Evolutionary conservation across 2,888 invertebrate genomes (phyloP).

Genomic region (Eustalomyia histrio): DNA sequence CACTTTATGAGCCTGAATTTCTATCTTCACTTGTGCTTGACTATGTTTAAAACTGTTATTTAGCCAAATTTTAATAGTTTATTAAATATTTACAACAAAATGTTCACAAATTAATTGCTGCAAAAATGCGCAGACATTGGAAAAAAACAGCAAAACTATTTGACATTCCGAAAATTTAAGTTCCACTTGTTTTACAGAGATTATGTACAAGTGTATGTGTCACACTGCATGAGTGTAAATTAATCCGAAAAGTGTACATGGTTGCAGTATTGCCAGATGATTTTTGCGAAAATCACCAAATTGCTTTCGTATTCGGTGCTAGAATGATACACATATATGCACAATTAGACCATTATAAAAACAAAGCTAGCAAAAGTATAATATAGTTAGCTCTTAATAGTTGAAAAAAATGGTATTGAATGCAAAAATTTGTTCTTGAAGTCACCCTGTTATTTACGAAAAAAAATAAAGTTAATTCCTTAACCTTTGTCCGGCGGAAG

Average conservation of each 20-base stretch:
- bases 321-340: too few species aligned
- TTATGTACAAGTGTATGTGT: not conserved
- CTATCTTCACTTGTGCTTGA: not conserved
- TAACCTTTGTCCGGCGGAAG: too few species aligned
- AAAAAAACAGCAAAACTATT: slow-evolving; percentile 65
- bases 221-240: not conserved
- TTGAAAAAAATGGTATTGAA: too few species aligned
- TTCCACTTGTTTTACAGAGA: slow-evolving; percentile 38
- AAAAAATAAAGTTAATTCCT: too few species aligned
- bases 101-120: slow-evolving; percentile 65
- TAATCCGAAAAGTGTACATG: slow-evolving; percentile 16
- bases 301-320: too few species aligned
- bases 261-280: not conserved
- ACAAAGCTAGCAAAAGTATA: too few species aligned
- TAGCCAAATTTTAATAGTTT: slow-evolving; percentile 30
- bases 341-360: too few species aligned
- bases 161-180: slow-evolving; percentile 67
- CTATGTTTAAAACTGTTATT: not conserved
- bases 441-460: too few species aligned
- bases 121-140: slow-evolving; percentile 67
- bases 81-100: slow-evolving; percentile 63
- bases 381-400: too few species aligned
- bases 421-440: too few species aligned
- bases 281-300: too few species aligned
- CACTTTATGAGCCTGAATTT: not conserved